A percentile compares a stretch with the other conserved stretches of the same genome.
Conservation (phyloP, 1,140 invertebrate species). For the Phenacoccus solenopsis region DNA sequence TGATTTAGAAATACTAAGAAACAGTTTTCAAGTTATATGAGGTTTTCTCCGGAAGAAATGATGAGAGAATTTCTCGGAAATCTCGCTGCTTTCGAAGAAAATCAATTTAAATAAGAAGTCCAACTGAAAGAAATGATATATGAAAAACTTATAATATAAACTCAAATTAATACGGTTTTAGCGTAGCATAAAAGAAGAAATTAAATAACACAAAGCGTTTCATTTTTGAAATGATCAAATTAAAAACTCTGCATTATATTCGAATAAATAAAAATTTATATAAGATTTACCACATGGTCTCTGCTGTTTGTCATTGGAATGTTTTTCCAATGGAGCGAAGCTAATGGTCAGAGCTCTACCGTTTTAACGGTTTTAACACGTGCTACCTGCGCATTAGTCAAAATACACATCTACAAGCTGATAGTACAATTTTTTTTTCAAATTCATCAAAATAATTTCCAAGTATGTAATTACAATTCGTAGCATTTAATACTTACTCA, state of each 20-base stretch:
- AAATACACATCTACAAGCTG: slow-evolving; percentile 16
- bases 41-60: too few species aligned
- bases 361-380: slow-evolving; percentile 6
- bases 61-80: too few species aligned
- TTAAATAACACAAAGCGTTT: slow-evolving; percentile 2
- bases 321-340: slow-evolving; percentile 11
- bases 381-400: slow-evolving; percentile 13
- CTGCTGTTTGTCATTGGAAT: slow-evolving; percentile 8
- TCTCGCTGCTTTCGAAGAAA: too few species aligned
- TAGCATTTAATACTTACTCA: not conserved
- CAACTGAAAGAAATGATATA: slow-evolving; percentile 3
- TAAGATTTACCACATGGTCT: slow-evolving; percentile 8
- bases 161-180: not conserved
- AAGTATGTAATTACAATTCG: not conserved
- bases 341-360: not conserved
- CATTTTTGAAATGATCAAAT: not conserved
- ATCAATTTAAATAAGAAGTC: too few species aligned
- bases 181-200: not conserved
- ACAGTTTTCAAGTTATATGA: too few species aligned
- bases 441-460: not conserved
- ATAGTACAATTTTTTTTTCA: not conserved
- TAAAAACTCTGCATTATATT: not conserved
- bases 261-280: not conserved
- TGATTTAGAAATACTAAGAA: too few species aligned
- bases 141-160: slow-evolving; percentile 3